Percentiles rank a stretch among this genome's conserved stretches.
phyloP scores from a whole-genome alignment of 2,888 invertebrate genomes.

The Amphipoea lucens region DNA sequence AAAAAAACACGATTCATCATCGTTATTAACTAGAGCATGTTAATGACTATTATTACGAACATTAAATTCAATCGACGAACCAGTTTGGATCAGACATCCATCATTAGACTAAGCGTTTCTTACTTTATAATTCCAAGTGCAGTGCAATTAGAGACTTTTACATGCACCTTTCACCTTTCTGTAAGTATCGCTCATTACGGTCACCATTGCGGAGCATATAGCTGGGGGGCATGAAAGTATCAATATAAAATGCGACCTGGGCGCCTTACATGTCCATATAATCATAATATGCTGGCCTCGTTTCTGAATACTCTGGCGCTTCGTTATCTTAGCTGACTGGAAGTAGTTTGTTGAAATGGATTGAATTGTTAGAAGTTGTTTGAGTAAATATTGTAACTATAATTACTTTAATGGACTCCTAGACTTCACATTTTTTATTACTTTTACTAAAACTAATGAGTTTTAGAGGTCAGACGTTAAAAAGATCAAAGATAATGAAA shows the following conservation, averaged over 20 bases:
- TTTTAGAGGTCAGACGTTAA: slow-evolving; percentile 19
- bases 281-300: slow-evolving; percentile 61
- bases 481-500: slow-evolving; percentile 18
- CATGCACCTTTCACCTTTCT: slow-evolving; percentile 77
- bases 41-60: slow-evolving; percentile 50
- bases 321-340: slow-evolving; percentile 71
- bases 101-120: slow-evolving; percentile 55
- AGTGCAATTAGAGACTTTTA: slow-evolving; percentile 67
- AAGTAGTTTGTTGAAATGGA: slow-evolving; percentile 56
- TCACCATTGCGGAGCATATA: slow-evolving; percentile 72
- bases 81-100: slow-evolving; percentile 47
- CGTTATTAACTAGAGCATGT: slow-evolving; percentile 51
- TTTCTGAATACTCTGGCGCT: slow-evolving; percentile 59
- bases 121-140: slow-evolving; percentile 66
- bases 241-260: slow-evolving; percentile 69
- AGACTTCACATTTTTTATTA: not conserved
- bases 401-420: slow-evolving; percentile 33
- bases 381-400: slow-evolving; percentile 40
- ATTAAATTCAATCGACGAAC: slow-evolving; percentile 59
- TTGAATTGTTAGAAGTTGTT: slow-evolving; percentile 57
- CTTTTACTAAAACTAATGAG: slow-evolving; percentile 6
- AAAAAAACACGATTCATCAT: slow-evolving; percentile 39
- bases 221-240: slow-evolving; percentile 81
- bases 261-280: slow-evolving; percentile 64
- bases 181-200: slow-evolving; percentile 58